Percentiles rank a stretch among this genome's conserved stretches.
Conservation (phyloP, 2,113 vertebrate species). For the Zosterops pallidus region DNA sequence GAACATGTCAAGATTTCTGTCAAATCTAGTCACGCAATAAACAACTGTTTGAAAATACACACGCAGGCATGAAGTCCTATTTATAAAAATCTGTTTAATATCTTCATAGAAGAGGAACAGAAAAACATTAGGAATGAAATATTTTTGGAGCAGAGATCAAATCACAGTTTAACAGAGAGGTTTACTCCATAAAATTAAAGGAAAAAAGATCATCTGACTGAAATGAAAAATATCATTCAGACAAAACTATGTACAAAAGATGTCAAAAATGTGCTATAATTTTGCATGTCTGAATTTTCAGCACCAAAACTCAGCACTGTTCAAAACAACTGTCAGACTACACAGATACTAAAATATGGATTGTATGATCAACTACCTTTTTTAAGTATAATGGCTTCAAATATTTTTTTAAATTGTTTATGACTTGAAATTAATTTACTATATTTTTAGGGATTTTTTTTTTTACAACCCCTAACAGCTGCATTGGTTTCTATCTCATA, state of each 20-base stretch:
- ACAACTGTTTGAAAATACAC: conserved; percentile 35
- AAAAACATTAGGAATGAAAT: not conserved
- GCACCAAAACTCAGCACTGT: not conserved
- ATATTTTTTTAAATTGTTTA: not conserved
- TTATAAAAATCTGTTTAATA: conserved; percentile 41
- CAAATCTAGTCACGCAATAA: conserved; percentile 50
- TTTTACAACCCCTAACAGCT: not conserved
- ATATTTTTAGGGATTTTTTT: not conserved
- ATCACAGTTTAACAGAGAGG: not conserved
- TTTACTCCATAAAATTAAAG: not conserved
- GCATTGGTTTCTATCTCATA: not conserved
- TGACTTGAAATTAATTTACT: not conserved
- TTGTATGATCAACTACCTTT: not conserved
- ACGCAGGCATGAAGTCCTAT: not conserved
- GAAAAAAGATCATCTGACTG: not conserved
- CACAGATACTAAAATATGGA: not conserved
- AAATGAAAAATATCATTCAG: not conserved
- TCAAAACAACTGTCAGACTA: not conserved
- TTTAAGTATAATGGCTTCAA: not conserved
- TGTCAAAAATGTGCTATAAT: not conserved
- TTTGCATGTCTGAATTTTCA: not conserved
- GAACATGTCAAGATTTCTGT: conserved; percentile 41
- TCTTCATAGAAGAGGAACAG: conserved; percentile 8
- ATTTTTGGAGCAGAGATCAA: not conserved
- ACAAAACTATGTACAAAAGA: not conserved